Evolutionary conservation across 2,888 invertebrate genomes (phyloP), one percentile per base, ranked within the genome.

Genomic region (Dicycla oo): DNA sequence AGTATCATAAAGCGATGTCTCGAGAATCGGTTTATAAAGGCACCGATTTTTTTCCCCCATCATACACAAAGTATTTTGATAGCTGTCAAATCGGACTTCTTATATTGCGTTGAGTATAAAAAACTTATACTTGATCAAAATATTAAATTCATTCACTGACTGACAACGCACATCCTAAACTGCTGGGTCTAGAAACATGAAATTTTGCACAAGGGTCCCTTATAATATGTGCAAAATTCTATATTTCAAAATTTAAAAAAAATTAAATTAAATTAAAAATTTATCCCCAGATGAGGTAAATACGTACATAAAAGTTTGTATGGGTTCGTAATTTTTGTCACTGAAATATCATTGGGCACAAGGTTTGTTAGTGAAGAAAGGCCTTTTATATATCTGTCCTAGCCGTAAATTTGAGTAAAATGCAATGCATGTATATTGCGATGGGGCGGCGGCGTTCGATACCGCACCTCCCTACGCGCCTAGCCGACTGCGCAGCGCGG

Each of bases 401-500:
- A 45, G 15, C 61, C 18, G 30, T 34, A 47, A 62, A 30, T 30
- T 62, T 13, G 15, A 45, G 1, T 30, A 15, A 10, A 49, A 47
- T 30, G 53, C 30, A 58, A 76, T 77, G 77, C 69, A 47, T 54
- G 76, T n/a, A 10, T 34, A 20, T 38, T 7, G 73, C 13, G 34
- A 51, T 34, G 71, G 73, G 79, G 82, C 77, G 72, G 63, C 76
- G 73, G 73, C 71, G 76, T 53, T 74, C 78, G 76, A 71, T 62
- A 67, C 81, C 87, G 87, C 87, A 87, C 87, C 87, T 87, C 87
- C 87, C 87, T 84, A 84, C 87, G 67, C 63, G 64, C 47, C 91
- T 93, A 95, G 87, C 89, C 92, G 91, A 95, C 84, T 82, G 79
- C 69, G 93, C 94, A 94, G 91, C 93, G 93, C 87, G 91, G 90